These are phyloP conservation scores for Hypomecis atomaria DNA, from an alignment of 2,888 invertebrate species.

Conservation along the genomic window DNA sequence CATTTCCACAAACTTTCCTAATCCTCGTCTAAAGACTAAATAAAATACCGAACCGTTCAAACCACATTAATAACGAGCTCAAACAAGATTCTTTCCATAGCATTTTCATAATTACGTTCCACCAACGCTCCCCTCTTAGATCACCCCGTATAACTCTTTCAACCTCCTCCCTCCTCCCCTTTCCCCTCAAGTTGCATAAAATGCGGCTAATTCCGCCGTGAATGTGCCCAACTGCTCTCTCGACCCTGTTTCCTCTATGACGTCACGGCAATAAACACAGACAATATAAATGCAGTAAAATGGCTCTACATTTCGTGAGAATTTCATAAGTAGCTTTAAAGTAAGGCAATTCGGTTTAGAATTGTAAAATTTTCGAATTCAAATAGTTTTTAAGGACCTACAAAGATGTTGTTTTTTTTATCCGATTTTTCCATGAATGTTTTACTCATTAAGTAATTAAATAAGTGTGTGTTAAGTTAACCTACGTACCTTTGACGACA, in stretches of 20 bases:
- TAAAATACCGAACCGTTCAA: constrained; percentile 1
- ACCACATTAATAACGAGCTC: not conserved
- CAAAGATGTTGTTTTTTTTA: too few relatives aligned
- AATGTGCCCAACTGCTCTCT: constrained; percentile 23
- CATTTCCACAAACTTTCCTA: too few relatives aligned
- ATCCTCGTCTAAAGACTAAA: too few relatives aligned
- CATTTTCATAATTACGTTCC: constrained; percentile 13
- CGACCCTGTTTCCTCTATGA: constrained; percentile 31
- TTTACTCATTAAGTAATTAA: too few relatives aligned
- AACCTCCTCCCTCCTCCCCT: not conserved
- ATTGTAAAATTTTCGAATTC: too few relatives aligned
- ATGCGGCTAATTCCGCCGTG: constrained; percentile 23
- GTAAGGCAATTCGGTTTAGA: too few relatives aligned
- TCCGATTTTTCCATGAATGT: too few relatives aligned
- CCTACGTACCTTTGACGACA: too few relatives aligned
- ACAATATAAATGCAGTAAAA: constrained; percentile 11
- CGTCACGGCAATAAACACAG: constrained; percentile 25
- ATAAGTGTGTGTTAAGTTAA: too few relatives aligned
- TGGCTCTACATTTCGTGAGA: not conserved
- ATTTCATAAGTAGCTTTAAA: not conserved
- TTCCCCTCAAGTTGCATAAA: constrained; percentile 16
- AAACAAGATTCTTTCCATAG: constrained; percentile 14
- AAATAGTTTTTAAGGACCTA: too few relatives aligned
- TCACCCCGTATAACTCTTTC: not conserved
- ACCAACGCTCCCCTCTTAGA: not conserved